Percentiles rank a stretch among this genome's conserved stretches.
Evolutionary conservation across 1,140 invertebrate genomes (phyloP).

Genomic region (Drosophila pseudoananassae): DNA sequence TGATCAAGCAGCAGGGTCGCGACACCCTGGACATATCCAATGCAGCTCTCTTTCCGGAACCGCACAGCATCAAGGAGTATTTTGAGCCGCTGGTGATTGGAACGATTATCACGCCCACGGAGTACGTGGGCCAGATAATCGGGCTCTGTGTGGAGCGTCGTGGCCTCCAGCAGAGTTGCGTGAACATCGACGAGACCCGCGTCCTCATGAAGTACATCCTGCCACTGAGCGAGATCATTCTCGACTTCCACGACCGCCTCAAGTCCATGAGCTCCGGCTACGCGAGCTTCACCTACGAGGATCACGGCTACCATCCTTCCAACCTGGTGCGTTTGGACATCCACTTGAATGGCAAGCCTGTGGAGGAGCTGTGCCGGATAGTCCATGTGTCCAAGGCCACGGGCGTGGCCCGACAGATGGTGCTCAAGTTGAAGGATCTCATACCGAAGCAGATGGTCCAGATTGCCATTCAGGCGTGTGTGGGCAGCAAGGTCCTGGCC

Average conservation of each 20-base stretch:
- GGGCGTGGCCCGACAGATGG: constrained; percentile 89
- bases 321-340: constrained; percentile 89
- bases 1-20: constrained; percentile 88
- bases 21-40: constrained; percentile 92
- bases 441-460: constrained; percentile 95
- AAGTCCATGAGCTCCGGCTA: constrained; percentile 96
- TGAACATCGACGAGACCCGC: constrained; percentile 92
- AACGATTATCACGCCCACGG: constrained; percentile 94
- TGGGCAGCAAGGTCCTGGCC: constrained; percentile 92
- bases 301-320: constrained; percentile 90
- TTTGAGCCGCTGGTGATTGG: constrained; percentile 95
- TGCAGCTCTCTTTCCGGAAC: constrained; percentile 91
- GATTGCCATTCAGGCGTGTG: constrained; percentile 94
- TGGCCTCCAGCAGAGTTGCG: constrained; percentile 90
- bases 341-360: constrained; percentile 90
- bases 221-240: constrained; percentile 96
- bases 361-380: constrained; percentile 95
- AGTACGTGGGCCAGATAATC: constrained; percentile 89
- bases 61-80: constrained; percentile 88
- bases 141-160: constrained; percentile 91
- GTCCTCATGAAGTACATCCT: constrained; percentile 93
- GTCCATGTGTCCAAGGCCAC: constrained; percentile 90
- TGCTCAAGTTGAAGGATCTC: constrained; percentile 92
- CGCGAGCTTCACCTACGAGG: constrained; percentile 99
- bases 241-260: constrained; percentile 97